phyloP scores from a whole-genome alignment of 1,140 invertebrate genomes.

The Tetranychus urticae region DNA sequence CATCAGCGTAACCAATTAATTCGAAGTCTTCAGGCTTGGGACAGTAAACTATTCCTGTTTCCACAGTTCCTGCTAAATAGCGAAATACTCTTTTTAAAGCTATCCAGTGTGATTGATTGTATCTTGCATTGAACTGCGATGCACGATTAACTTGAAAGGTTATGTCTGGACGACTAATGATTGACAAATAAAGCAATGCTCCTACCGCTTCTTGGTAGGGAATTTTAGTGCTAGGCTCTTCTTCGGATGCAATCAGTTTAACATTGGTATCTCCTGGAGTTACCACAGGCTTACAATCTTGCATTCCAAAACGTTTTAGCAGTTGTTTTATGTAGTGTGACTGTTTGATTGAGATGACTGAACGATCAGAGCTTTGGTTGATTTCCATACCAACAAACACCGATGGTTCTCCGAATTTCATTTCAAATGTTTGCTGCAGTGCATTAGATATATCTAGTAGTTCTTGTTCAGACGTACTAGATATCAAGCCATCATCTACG shows the following conservation, averaged over 20 bases:
- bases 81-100: conserved; percentile 15
- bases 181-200: conserved; percentile 20
- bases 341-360: too few relatives aligned
- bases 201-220: conserved; percentile 13
- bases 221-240: not conserved
- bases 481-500: too few relatives aligned
- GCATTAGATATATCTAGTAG: too few relatives aligned
- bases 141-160: conserved; percentile 21
- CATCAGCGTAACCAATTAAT: not conserved
- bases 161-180: conserved; percentile 25
- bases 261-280: too few relatives aligned
- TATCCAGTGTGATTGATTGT: conserved; percentile 13
- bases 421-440: too few relatives aligned
- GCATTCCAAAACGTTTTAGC: too few relatives aligned
- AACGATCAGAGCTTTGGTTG: too few relatives aligned
- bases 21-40: not conserved
- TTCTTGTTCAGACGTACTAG: too few relatives aligned
- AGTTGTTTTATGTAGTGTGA: too few relatives aligned
- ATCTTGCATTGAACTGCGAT: conserved; percentile 19
- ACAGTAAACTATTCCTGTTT: conserved; percentile 7
- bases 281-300: too few relatives aligned
- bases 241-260: not conserved
- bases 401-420: too few relatives aligned
- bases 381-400: too few relatives aligned
- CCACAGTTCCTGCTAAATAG: conserved; percentile 14